These are phyloP conservation scores for Coleophora flavipennella DNA, from an alignment of 2,888 invertebrate genomes.

Conservation along the genomic window DNA sequence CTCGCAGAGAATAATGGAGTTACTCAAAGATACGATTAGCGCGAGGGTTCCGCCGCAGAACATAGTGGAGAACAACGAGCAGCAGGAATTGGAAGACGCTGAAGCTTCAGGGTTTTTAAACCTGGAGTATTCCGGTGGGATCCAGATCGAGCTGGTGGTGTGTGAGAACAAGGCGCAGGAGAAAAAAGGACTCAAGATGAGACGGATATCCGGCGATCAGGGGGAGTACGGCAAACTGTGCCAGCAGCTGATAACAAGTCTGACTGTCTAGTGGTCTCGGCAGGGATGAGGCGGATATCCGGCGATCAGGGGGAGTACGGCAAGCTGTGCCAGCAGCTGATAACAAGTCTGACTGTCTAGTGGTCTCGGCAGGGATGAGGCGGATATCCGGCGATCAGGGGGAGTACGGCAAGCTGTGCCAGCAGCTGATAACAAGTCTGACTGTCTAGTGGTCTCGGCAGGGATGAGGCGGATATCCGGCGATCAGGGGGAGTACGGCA, in stretches of 20 bases:
- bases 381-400: too few relatives aligned
- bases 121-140: constrained; percentile 85
- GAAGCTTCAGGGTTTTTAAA: constrained; percentile 71
- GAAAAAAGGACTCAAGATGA: constrained; percentile 86
- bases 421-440: too few relatives aligned
- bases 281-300: too few relatives aligned
- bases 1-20: constrained; percentile 83
- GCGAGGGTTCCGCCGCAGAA: constrained; percentile 80
- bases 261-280: constrained; percentile 75
- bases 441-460: too few relatives aligned
- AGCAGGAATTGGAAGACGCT: constrained; percentile 30
- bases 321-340: too few relatives aligned
- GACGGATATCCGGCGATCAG: constrained; percentile 90
- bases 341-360: too few relatives aligned
- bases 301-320: too few relatives aligned
- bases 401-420: too few relatives aligned
- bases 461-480: too few relatives aligned
- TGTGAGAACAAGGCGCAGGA: constrained; percentile 81
- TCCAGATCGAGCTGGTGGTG: constrained; percentile 88
- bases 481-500: too few relatives aligned
- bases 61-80: constrained; percentile 62
- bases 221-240: constrained; percentile 90
- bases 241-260: constrained; percentile 88
- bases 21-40: constrained; percentile 85
- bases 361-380: too few relatives aligned